Percentiles rank a stretch among this genome's conserved stretches.
Evolutionary conservation across 2,113 vertebrate species (phyloP).

Genomic region (Mirza zaza): DNA sequence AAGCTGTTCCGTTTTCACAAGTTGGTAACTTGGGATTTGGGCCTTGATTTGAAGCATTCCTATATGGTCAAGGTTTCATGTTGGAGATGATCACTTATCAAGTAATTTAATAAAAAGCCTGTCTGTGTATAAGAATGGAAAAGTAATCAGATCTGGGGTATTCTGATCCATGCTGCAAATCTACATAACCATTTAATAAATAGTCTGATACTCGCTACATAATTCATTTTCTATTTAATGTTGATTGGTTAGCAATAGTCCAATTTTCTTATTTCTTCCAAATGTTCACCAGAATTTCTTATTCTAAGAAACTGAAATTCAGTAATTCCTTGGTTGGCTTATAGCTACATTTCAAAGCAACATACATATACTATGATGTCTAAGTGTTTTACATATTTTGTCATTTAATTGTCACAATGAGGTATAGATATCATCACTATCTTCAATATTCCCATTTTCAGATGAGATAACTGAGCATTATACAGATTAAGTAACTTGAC

Average conservation of each 20-base stretch:
- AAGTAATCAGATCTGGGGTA: background rate
- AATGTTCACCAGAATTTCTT: background rate
- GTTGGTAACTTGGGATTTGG: slow-evolving; percentile 74
- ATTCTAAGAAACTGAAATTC: slow-evolving; percentile 4
- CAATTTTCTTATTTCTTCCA: background rate
- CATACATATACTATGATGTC: background rate
- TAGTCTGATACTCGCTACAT: background rate
- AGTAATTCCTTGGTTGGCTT: background rate
- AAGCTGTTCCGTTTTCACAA: slow-evolving; percentile 84
- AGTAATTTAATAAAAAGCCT: slow-evolving; percentile 62
- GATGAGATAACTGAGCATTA: background rate
- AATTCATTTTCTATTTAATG: background rate
- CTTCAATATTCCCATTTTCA: background rate
- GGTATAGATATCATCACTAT: background rate
- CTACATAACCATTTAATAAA: background rate
- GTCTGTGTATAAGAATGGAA: slow-evolving; percentile 29
- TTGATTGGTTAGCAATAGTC: background rate
- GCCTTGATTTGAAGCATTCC: slow-evolving; percentile 75
- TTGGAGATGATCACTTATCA: slow-evolving; percentile 55
- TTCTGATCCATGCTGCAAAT: background rate
- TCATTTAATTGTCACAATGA: background rate
- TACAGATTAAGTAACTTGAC: background rate
- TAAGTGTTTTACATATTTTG: background rate
- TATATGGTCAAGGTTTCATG: slow-evolving; percentile 63
- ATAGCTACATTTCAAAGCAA: background rate